Evolutionary conservation across 2,113 vertebrate species (phyloP).

Genomic region (Struthio camelus): DNA sequence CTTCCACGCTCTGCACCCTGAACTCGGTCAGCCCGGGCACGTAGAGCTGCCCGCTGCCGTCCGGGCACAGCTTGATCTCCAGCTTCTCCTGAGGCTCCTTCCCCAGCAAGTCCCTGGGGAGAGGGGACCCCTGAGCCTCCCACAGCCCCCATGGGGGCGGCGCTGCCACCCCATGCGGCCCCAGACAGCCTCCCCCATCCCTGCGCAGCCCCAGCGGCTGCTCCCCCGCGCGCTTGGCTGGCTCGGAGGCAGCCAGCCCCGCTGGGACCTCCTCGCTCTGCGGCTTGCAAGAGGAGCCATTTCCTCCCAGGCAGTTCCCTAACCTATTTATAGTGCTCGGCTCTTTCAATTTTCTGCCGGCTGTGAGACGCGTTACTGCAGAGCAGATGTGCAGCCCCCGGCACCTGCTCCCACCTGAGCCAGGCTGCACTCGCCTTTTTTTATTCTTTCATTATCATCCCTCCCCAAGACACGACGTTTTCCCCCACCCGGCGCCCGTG

Average conservation of each 20-base stretch:
- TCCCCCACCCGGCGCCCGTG: too few species aligned
- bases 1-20: conserved; percentile 87
- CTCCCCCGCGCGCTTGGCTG: too few species aligned
- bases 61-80: conserved; percentile 94
- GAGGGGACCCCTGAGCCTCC: neutral
- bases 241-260: neutral
- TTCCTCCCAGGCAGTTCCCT: neutral
- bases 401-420: neutral
- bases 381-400: neutral
- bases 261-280: neutral
- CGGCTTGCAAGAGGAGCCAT: neutral
- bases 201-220: too few species aligned
- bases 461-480: neutral
- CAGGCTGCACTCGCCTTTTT: neutral
- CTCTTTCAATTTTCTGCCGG: neutral
- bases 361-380: neutral
- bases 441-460: too few species aligned
- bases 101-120: conserved; percentile 87
- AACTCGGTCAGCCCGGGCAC: conserved; percentile 90
- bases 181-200: neutral
- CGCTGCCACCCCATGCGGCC: too few species aligned
- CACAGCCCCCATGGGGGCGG: too few species aligned
- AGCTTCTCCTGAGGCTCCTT: conserved; percentile 88
- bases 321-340: neutral
- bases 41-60: conserved; percentile 92